A percentile compares a stretch with the other conserved stretches of the same genome.
phyloP scores from a whole-genome alignment of 2,888 invertebrate genomes.

The Noctua comes region DNA sequence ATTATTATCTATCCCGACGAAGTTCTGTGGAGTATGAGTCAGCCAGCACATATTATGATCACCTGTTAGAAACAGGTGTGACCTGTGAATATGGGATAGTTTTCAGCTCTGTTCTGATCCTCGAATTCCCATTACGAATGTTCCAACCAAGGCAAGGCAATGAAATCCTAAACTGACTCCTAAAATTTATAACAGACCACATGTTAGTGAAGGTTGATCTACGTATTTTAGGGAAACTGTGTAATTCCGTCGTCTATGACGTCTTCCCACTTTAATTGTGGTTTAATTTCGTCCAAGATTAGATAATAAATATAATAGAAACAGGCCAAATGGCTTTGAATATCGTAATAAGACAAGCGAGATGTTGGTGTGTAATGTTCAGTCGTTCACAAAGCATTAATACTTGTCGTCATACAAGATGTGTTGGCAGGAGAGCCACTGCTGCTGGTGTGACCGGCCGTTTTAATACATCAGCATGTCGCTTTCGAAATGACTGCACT shows the following conservation, averaged over 20 bases:
- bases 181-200: conserved; percentile 4
- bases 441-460: conserved; percentile 63
- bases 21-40: conserved; percentile 35
- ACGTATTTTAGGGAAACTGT: conserved; percentile 38
- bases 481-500: conserved; percentile 73
- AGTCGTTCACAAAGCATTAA: conserved; percentile 56
- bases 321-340: conserved; percentile 55
- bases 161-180: conserved; percentile 2
- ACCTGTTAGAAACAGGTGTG: conserved; percentile 7
- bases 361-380: conserved; percentile 52
- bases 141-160: background rate
- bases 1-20: conserved; percentile 20
- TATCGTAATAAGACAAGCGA: conserved; percentile 49
- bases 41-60: conserved; percentile 11
- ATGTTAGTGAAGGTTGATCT: conserved; percentile 4
- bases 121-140: background rate
- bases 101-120: background rate
- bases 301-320: conserved; percentile 51
- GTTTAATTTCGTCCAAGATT: conserved; percentile 53
- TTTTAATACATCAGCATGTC: conserved; percentile 78
- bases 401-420: conserved; percentile 71
- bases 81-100: background rate
- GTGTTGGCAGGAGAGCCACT: conserved; percentile 68
- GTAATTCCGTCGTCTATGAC: conserved; percentile 28
- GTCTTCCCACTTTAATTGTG: conserved; percentile 48